Evolutionary conservation across 2,113 vertebrate genomes (phyloP).

Genomic region (Psittacula cyanocephala): DNA sequence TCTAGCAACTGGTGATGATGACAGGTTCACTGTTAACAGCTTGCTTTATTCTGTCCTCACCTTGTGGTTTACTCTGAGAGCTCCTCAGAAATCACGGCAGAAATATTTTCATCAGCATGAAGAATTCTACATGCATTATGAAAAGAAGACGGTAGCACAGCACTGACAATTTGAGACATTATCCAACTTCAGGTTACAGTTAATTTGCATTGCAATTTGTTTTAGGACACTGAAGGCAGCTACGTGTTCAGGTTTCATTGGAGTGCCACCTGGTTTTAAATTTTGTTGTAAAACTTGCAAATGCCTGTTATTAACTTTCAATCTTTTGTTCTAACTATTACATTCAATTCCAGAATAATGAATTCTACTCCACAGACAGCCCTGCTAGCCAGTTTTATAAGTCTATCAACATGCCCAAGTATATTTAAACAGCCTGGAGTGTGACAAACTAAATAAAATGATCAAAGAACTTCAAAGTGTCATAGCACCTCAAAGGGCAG

Average conservation of each 20-base stretch:
- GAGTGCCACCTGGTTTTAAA: not conserved
- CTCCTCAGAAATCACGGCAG: not conserved
- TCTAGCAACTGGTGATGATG: not conserved
- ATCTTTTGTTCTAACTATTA: conserved; percentile 16
- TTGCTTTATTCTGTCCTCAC: not conserved
- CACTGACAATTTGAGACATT: not conserved
- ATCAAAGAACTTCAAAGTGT: conserved; percentile 71
- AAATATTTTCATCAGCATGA: not conserved
- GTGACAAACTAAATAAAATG: conserved; percentile 61
- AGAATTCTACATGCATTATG: not conserved
- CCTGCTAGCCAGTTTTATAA: conserved; percentile 15
- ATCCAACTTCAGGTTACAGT: not conserved
- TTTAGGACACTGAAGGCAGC: not conserved
- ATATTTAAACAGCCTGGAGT: conserved; percentile 33
- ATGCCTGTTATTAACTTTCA: conserved; percentile 9
- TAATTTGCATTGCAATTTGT: not conserved
- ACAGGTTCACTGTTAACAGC: not conserved
- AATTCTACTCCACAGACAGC: conserved; percentile 34
- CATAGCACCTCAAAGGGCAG: conserved; percentile 43
- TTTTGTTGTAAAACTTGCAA: conserved; percentile 21
- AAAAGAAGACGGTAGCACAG: not conserved
- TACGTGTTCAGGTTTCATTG: not conserved
- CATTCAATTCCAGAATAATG: not conserved
- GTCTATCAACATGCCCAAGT: conserved; percentile 13
- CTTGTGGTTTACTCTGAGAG: not conserved